phyloP scores from a whole-genome alignment of 2,113 vertebrate genomes.

The Gadus chalcogrammus region DNA sequence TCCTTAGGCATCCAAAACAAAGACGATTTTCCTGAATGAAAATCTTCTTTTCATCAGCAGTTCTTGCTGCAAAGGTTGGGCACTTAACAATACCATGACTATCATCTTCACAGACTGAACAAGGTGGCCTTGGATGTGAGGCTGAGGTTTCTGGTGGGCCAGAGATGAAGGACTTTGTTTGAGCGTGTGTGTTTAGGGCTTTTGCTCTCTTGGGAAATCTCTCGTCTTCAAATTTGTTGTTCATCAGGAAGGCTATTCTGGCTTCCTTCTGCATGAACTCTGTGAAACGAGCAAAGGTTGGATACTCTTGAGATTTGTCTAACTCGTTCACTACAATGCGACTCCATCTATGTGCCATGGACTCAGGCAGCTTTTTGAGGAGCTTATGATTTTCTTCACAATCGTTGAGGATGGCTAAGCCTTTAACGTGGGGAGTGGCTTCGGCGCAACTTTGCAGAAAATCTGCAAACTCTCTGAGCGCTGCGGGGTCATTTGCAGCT shows the following conservation, averaged over 20 bases:
- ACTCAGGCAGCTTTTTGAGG: too few relatives aligned
- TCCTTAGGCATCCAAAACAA: constrained; percentile 30
- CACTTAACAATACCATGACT: constrained; percentile 20
- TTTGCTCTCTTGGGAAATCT: constrained; percentile 5
- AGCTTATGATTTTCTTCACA: constrained; percentile 14
- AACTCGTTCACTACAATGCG: too few relatives aligned
- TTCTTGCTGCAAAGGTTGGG: constrained; percentile 18
- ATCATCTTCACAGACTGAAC: constrained; percentile 21
- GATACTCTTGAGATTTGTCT: too few relatives aligned
- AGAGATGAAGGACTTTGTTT: background rate
- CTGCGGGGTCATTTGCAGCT: too few relatives aligned
- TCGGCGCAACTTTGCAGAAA: constrained; percentile 5
- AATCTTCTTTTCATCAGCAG: constrained; percentile 16
- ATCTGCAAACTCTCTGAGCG: too few relatives aligned
- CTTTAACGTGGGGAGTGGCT: constrained; percentile 13
- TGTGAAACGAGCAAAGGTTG: background rate
- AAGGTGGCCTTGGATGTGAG: constrained; percentile 11
- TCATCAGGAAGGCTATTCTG: background rate
- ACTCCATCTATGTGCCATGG: too few relatives aligned
- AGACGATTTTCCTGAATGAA: constrained; percentile 18
- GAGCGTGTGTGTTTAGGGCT: background rate
- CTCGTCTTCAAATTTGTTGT: constrained; percentile 2
- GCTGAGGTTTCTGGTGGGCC: background rate
- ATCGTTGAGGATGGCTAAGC: constrained; percentile 11
- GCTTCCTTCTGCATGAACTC: constrained; percentile 3